These are phyloP conservation scores for Drosophila kuntzei DNA, from an alignment of 2,888 invertebrate genomes.

Conservation along the genomic window DNA sequence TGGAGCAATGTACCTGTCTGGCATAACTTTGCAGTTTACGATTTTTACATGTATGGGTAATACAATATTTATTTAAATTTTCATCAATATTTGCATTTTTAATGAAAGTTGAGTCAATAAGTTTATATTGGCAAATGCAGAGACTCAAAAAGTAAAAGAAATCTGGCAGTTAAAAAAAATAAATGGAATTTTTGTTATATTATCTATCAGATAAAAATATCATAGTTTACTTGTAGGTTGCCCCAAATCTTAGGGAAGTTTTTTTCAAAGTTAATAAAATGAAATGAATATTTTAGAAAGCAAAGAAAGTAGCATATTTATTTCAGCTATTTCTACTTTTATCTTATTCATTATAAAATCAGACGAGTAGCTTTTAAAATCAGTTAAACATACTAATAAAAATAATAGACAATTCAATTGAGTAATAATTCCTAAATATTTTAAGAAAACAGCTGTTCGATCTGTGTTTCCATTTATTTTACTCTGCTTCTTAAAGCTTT, in stretches of 20 bases:
- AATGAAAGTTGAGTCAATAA: constrained; percentile 21
- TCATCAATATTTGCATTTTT: constrained; percentile 44
- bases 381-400: too few relatives aligned
- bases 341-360: too few relatives aligned
- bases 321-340: too few relatives aligned
- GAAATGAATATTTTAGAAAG: too few relatives aligned
- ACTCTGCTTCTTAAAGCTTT: not conserved
- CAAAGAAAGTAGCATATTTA: too few relatives aligned
- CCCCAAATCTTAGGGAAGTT: too few relatives aligned
- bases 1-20: constrained; percentile 25
- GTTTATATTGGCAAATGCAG: not conserved
- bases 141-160: not conserved
- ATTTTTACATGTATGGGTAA: constrained; percentile 6
- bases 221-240: too few relatives aligned
- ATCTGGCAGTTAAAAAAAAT: constrained; percentile 1
- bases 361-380: too few relatives aligned
- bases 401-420: too few relatives aligned
- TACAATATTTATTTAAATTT: constrained; percentile 39
- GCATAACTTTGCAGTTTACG: constrained; percentile 12
- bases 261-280: too few relatives aligned
- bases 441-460: not conserved
- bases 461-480: not conserved
- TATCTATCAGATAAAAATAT: not conserved
- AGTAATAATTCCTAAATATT: too few relatives aligned
- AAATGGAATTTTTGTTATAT: not conserved